phyloP scores from a whole-genome alignment of 2,888 invertebrate genomes.

The Polyploca ridens region DNA sequence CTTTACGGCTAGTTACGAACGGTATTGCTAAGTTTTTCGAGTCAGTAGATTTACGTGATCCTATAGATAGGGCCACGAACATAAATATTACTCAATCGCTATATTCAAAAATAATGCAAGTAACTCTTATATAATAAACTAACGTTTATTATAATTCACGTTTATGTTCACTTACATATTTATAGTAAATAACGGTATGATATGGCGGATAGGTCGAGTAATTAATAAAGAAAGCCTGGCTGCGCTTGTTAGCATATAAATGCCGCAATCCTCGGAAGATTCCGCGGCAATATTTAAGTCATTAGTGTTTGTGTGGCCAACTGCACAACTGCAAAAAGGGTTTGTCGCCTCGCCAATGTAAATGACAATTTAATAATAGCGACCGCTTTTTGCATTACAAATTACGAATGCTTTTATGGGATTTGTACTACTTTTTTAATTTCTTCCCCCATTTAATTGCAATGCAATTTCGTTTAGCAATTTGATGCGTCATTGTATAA shows the following conservation, averaged over 20 bases:
- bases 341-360: slow-evolving; percentile 37
- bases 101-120: too few species aligned
- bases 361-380: slow-evolving; percentile 54
- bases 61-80: too few species aligned
- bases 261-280: slow-evolving; percentile 63
- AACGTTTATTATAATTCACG: too few species aligned
- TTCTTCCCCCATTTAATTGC: slow-evolving; percentile 8
- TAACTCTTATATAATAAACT: too few species aligned
- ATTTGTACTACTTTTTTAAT: slow-evolving; percentile 33
- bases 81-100: too few species aligned
- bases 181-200: slow-evolving; percentile 15
- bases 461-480: slow-evolving; percentile 7
- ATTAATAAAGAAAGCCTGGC: slow-evolving; percentile 63
- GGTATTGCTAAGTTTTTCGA: neutral
- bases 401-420: slow-evolving; percentile 37
- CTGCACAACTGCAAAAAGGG: slow-evolving; percentile 61
- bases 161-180: too few species aligned
- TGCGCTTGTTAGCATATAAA: slow-evolving; percentile 69
- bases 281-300: slow-evolving; percentile 66
- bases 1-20: slow-evolving; percentile 14
- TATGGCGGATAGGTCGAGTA: slow-evolving; percentile 33
- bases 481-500: slow-evolving; percentile 9
- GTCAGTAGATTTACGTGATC: neutral
- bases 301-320: slow-evolving; percentile 66
- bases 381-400: slow-evolving; percentile 35